Evolutionary conservation across 2,113 vertebrate species (phyloP).

Genomic region (Psephotus haematonotus): DNA sequence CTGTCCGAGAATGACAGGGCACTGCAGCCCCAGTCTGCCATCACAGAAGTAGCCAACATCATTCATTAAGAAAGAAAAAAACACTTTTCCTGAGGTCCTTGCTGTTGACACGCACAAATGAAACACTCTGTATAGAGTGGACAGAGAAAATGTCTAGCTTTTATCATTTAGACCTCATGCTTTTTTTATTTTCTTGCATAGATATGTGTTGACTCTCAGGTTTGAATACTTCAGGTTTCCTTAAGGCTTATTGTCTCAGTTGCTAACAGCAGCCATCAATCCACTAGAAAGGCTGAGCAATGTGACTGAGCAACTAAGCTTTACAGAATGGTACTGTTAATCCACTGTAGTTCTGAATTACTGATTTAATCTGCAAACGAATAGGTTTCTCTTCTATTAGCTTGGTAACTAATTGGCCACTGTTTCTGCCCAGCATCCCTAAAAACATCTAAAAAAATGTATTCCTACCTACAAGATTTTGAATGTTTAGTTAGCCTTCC

Average conservation of each 20-base stretch:
- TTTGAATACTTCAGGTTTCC: neutral
- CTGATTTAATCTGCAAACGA: neutral
- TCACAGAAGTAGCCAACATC: neutral
- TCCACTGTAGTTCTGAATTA: neutral
- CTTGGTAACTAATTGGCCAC: neutral
- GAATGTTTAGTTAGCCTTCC: neutral
- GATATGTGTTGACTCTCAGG: neutral
- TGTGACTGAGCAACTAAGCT: neutral
- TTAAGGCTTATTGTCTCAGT: neutral
- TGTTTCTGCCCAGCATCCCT: neutral
- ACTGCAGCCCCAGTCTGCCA: neutral
- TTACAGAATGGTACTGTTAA: neutral
- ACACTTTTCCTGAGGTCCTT: neutral
- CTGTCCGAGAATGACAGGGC: neutral
- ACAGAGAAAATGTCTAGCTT: neutral
- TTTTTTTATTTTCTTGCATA: neutral
- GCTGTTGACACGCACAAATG: neutral
- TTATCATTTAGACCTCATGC: neutral
- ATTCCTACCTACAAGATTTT: neutral
- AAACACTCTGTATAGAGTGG: neutral
- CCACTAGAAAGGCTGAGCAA: neutral
- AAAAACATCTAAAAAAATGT: neutral
- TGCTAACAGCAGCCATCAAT: neutral
- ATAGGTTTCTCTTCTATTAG: neutral
- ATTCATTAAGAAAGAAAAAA: neutral